Evolutionary conservation across 2,797 vertebrate species (phyloP), one percentile per base, ranked within the genome.

Genomic region (Sebastolobus altivelis): DNA sequence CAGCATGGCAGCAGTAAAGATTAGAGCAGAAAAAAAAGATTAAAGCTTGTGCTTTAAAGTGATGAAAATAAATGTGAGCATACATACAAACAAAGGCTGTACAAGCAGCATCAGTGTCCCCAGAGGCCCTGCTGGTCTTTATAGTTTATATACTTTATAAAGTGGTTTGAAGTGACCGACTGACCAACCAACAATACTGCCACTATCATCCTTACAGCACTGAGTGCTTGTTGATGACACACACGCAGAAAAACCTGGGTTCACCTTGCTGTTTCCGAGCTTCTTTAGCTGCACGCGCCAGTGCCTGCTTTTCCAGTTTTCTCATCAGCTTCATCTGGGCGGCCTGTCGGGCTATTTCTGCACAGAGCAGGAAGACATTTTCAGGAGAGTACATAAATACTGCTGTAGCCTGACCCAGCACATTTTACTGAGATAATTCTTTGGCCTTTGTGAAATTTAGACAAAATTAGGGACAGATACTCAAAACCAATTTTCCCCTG

Each of bases 271-370:
- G 98, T 92, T 98, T 99, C 83, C 98, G 97, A 4, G 98, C 98
- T 93, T 99, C 98, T 95, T 99, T 99, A 86, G 98, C 98, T 77
- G 97, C 98, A 82, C 97, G 97, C 1, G 97, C 97, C 80, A 99
- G 94, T 22, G 99, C 98, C 88, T 99, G 98, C 82, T 98, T 99
- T 95, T 99, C 98, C 89, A 99, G 96, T 95, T 99, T 99, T 89
- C 98, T 97, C 94, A 99, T 96, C 92, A 99, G 96, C 92, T 99
- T 99, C 96, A 99, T 98, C 91, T 99, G 98, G 62, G 98, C 97
- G 12, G 98, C 98, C 94, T 99, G 98, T 79, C 98, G 96, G 40
- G 98, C 98, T 85, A 99, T 99, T 97, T 99, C 98, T 99, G 94
- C 85, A 90, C 94, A 75, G 46, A 90, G 55, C 5, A 18, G 6